Base-by-base conservation (phyloP, 1,140 invertebrate species). In the Dreissena polymorpha region DNA sequence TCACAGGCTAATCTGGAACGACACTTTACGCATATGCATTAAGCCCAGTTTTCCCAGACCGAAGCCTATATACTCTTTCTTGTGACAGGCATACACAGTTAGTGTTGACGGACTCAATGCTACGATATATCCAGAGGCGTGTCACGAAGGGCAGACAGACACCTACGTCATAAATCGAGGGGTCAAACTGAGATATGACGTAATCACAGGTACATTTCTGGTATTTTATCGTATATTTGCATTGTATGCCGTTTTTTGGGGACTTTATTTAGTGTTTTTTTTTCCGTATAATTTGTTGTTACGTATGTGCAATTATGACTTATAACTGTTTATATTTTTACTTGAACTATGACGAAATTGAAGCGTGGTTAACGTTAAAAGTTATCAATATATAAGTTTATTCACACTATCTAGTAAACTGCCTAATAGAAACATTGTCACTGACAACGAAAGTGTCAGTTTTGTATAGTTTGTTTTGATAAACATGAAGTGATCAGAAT, bases 111-210 rank as follows among this genome's bases (percentile, higher is more conserved):
- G 23, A 27, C 39, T 78, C 49, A 57, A 21, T 5, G 76, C 63
- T 0, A 78, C 76, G 2, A 21, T 78, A 29, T 78, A 78, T 53
- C 76, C 76, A 6, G 76, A 65, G 16, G n/a, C 76, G 8, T 78
- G 76, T 53, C 39, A 70, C 10, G 49, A 64, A 12, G 76, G 53
- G 2, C 76, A 78, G 21, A 78, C 76, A 0, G 25, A 64, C 18
- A 21, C 21, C 8, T 13, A 6, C 14, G 67, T 78, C 3, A 51
- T 27, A 53, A 63, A 21, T 25, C 76, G 64, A n/a, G 76, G 76
- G 57, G 69, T 78, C 53, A 57, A 55, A n/a, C 50, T 78, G 21
- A 39, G 29, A 51, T 70, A 78, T 23, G 39, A 78, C 29, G n/a
- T 51, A 1, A 57, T 78, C 14, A 55, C 76, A 27, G 29, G 67